Conservation (phyloP, 2,797 vertebrate species). For the Rhynchotus rufescens region DNA sequence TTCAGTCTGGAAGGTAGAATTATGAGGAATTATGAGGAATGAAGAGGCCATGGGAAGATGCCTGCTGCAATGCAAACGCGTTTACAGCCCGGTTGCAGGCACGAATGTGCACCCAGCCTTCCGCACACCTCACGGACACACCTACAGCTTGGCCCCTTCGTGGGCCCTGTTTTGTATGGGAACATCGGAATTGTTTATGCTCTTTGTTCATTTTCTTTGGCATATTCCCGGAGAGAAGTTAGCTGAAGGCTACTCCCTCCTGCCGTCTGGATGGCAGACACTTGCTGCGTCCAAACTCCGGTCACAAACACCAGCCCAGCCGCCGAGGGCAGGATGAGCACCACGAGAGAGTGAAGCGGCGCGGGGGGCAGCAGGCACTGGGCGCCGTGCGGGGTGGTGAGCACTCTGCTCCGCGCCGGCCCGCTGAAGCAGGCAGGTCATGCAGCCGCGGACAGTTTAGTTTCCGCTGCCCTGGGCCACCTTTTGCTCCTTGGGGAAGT, state of each 20-base stretch:
- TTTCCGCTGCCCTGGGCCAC: neutral
- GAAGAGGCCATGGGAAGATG: neutral
- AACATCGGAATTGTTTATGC: neutral
- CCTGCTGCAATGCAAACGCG: neutral
- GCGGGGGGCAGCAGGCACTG: neutral
- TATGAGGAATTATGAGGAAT: neutral
- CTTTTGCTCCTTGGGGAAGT: neutral
- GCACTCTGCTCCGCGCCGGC: neutral
- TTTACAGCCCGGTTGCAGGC: neutral
- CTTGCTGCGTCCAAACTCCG: neutral
- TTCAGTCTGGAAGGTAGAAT: neutral
- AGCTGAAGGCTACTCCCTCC: neutral
- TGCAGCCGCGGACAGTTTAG: neutral
- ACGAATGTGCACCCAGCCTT: neutral
- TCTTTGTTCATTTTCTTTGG: neutral
- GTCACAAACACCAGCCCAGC: neutral
- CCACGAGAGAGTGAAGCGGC: neutral
- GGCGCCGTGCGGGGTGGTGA: neutral
- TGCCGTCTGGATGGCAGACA: neutral
- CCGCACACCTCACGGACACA: neutral
- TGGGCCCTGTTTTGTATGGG: neutral
- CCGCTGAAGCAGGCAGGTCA: neutral
- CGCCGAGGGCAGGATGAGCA: neutral
- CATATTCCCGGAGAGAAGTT: neutral
- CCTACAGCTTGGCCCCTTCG: rapidly evolving